phyloP scores from a whole-genome alignment of 2,113 vertebrate species.

The Nematolebias whitei region DNA sequence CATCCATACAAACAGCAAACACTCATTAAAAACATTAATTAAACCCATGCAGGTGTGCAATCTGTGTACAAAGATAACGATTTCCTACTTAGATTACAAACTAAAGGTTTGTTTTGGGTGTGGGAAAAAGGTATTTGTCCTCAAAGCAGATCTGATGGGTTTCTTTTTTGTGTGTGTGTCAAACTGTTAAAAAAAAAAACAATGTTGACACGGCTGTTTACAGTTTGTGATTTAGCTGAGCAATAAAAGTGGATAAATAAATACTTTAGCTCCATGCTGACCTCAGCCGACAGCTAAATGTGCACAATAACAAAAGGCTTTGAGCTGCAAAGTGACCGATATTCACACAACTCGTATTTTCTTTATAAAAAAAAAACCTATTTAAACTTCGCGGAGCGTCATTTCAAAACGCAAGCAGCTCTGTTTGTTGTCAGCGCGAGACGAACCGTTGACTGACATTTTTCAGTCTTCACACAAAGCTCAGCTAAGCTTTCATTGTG shows the following conservation, averaged over 20 bases:
- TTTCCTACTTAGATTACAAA: not conserved
- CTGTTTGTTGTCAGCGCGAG: constrained; percentile 9
- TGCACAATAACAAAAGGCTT: not conserved
- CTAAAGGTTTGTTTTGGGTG: too few species aligned
- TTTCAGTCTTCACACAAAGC: not conserved
- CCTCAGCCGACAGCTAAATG: constrained; percentile 4
- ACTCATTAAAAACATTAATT: not conserved
- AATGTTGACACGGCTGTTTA: not conserved
- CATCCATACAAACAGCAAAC: constrained; percentile 1
- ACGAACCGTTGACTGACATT: constrained; percentile 4
- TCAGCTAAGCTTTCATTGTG: not conserved
- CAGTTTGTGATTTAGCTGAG: not conserved
- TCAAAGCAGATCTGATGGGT: too few species aligned
- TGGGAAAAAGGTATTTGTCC: not conserved
- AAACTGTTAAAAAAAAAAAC: too few species aligned
- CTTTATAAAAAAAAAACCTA: too few species aligned
- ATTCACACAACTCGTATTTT: too few species aligned
- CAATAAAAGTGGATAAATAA: not conserved
- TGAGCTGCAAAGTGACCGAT: not conserved
- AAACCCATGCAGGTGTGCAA: not conserved
- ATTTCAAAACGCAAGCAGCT: not conserved
- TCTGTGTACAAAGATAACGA: not conserved
- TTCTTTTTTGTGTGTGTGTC: too few species aligned
- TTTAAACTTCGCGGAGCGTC: not conserved
- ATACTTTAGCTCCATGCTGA: not conserved